Conservation (phyloP, 2,888 invertebrate genomes). For the Acronicta psi region DNA sequence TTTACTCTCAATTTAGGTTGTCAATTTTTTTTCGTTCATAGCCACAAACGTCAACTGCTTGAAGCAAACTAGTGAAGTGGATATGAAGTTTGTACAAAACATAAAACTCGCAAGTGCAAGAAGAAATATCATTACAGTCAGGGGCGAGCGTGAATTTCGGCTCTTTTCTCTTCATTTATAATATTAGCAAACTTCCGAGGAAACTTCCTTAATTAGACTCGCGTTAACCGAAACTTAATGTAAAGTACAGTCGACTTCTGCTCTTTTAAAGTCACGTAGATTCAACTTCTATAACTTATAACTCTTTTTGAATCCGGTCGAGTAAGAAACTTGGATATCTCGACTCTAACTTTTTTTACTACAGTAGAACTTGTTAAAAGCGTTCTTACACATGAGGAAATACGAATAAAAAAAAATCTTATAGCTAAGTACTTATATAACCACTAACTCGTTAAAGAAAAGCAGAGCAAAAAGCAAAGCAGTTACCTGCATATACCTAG, state of each 20-base stretch:
- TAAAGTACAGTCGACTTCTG: conserved; percentile 76
- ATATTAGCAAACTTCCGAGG: conserved; percentile 73
- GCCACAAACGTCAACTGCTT: conserved; percentile 35
- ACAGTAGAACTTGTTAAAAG: conserved; percentile 53
- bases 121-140: conserved; percentile 70
- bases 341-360: conserved; percentile 46
- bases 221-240: conserved; percentile 79
- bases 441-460: not conserved
- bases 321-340: conserved; percentile 67
- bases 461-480: not conserved
- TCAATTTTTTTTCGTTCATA: conserved; percentile 6
- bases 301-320: conserved; percentile 65
- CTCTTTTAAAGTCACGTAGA: conserved; percentile 77
- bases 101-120: conserved; percentile 60
- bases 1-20: too few species aligned
- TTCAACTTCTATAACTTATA: conserved; percentile 69
- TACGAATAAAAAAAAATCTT: conserved; percentile 15
- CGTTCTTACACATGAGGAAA: conserved; percentile 25
- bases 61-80: conserved; percentile 50
- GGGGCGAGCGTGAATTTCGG: conserved; percentile 66
- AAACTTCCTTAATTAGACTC: conserved; percentile 80
- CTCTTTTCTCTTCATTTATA: conserved; percentile 79
- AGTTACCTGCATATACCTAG: too few species aligned
- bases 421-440: conserved; percentile 9
- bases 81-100: conserved; percentile 59